Conservation (phyloP, 2,888 invertebrate genomes). For the Arctia plantaginis region DNA sequence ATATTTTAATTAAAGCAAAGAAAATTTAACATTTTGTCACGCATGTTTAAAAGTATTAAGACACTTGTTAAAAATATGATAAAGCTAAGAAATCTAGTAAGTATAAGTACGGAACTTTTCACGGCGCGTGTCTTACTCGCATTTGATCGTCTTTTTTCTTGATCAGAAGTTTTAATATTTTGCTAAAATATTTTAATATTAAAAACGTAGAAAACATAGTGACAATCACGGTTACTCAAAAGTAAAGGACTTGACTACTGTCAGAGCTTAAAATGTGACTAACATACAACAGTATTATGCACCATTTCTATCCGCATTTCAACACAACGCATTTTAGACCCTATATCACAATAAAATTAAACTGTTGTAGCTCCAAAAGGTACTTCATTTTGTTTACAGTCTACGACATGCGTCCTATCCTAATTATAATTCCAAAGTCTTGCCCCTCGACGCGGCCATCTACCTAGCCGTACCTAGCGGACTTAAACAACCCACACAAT, state of each 20-base stretch:
- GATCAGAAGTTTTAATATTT: not conserved
- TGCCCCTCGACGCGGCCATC: constrained; percentile 44
- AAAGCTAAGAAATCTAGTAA: too few species aligned
- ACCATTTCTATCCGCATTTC: not conserved
- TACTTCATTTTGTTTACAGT: constrained; percentile 20
- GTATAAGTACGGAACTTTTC: too few species aligned
- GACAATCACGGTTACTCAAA: not conserved
- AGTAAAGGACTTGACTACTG: not conserved
- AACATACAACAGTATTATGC: not conserved
- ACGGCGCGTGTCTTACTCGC: not conserved
- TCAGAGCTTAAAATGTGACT: not conserved
- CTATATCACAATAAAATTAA: not conserved
- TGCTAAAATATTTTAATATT: not conserved
- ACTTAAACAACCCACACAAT: not conserved
- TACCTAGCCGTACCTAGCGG: constrained; percentile 39
- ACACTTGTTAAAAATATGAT: too few species aligned
- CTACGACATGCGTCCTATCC: constrained; percentile 42
- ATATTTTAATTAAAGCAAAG: not conserved
- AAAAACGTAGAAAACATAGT: not conserved
- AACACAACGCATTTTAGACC: not conserved
- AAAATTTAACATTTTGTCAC: not conserved
- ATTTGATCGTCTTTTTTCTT: not conserved
- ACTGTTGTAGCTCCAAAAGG: not conserved
- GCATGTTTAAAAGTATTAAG: not conserved
- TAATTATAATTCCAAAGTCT: constrained; percentile 54